phyloP scores from a whole-genome alignment of 2,797 vertebrate species.

The Taeniopygia guttata region DNA sequence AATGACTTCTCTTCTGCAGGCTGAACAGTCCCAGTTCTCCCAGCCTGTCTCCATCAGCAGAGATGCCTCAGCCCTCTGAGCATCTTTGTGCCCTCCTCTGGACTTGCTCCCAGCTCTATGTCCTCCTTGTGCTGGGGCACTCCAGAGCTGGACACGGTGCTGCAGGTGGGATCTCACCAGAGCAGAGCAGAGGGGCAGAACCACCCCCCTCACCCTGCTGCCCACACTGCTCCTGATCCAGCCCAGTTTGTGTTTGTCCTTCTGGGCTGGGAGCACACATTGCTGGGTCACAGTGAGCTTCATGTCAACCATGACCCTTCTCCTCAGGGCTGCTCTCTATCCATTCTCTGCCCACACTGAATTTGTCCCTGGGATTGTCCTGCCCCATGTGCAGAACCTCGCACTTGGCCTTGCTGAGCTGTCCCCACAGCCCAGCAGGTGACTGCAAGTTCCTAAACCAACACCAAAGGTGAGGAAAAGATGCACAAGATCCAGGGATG shows the following conservation, averaged over 20 bases:
- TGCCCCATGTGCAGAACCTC: not conserved
- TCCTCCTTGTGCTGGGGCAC: not conserved
- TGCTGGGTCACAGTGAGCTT: not conserved
- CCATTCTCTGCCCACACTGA: not conserved
- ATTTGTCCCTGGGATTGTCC: not conserved
- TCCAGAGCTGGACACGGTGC: not conserved
- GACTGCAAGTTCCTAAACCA: not conserved
- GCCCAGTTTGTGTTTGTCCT: not conserved
- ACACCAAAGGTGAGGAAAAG: not conserved
- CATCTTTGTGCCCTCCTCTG: not conserved
- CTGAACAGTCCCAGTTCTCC: not conserved
- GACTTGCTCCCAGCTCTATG: not conserved
- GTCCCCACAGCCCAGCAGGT: not conserved
- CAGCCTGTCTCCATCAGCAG: not conserved
- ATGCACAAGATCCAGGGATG: not conserved
- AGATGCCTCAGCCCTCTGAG: not conserved
- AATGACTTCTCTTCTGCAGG: not conserved
- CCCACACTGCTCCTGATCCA: fast-evolving
- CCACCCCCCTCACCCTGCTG: not conserved
- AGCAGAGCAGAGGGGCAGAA: not conserved
- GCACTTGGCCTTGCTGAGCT: not conserved
- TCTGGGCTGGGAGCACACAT: not conserved
- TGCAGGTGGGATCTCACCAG: not conserved
- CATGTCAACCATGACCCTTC: not conserved
- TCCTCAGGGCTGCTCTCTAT: not conserved